Percentiles rank a stretch among this genome's conserved stretches.
Conservation (phyloP, 1,140 invertebrate genomes). For the Cylas formicarius region DNA sequence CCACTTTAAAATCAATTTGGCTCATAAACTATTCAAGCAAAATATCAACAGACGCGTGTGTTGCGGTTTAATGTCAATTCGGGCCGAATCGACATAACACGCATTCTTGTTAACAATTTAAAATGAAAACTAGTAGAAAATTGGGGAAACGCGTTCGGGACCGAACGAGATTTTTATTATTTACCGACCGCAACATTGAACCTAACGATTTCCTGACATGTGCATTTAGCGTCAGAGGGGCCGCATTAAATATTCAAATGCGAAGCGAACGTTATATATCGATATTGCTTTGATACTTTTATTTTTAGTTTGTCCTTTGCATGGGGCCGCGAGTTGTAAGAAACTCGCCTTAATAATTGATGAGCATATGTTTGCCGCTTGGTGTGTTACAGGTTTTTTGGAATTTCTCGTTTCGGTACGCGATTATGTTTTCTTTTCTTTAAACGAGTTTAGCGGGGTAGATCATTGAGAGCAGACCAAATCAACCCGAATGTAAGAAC, state of each 20-base stretch:
- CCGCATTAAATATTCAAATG: conserved; percentile 25
- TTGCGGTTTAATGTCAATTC: conserved; percentile 31
- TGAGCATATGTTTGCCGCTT: conserved; percentile 7
- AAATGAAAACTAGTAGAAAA: conserved; percentile 31
- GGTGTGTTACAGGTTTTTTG: conserved; percentile 11
- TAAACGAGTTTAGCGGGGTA: too few relatives aligned
- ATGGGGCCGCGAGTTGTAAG: conserved; percentile 10
- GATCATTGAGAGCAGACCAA: too few relatives aligned
- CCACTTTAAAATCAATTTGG: conserved; percentile 31
- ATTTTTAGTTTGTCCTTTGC: conserved; percentile 9
- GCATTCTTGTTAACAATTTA: conserved; percentile 34
- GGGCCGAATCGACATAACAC: conserved; percentile 32
- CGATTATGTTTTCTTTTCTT: conserved; percentile 1
- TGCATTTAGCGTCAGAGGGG: conserved; percentile 21
- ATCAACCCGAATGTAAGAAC: too few relatives aligned
- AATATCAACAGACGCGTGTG: conserved; percentile 30
- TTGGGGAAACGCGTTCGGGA: conserved; percentile 20
- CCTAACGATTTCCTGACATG: conserved; percentile 26
- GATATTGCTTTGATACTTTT: conserved; percentile 21
- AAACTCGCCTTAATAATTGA: conserved; percentile 9
- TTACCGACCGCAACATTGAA: conserved; percentile 22
- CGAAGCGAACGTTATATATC: conserved; percentile 16
- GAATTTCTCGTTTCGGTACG: conserved; percentile 6
- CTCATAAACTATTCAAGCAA: conserved; percentile 30
- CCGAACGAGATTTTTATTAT: conserved; percentile 31